These are phyloP conservation scores for Vanessa atalanta DNA, from an alignment of 1,140 invertebrate species.

Conservation along the genomic window DNA sequence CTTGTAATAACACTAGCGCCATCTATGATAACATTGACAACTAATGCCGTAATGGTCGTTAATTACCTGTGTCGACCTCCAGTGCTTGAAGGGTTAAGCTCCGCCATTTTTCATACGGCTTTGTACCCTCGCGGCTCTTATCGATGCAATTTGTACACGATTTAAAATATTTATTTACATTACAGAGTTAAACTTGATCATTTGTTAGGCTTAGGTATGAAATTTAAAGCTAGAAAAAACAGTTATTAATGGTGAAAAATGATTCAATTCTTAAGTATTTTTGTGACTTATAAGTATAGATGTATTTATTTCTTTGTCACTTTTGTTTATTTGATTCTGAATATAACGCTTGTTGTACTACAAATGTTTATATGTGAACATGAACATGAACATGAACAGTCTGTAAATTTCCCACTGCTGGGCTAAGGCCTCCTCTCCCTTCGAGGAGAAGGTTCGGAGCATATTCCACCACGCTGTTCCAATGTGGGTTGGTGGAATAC, in stretches of 20 bases:
- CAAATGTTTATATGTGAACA: too few relatives aligned
- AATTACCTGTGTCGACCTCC: conserved; percentile 51
- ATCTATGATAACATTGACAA: conserved; percentile 27
- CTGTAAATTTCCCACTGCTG: too few relatives aligned
- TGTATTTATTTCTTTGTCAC: not conserved
- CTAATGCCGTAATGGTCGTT: conserved; percentile 51
- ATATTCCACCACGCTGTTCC: too few relatives aligned
- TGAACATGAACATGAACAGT: too few relatives aligned
- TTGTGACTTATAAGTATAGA: not conserved
- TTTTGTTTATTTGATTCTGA: not conserved
- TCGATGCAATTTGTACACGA: conserved; percentile 57
- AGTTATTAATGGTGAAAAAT: not conserved
- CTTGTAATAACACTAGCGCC: not conserved
- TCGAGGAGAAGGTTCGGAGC: too few relatives aligned
- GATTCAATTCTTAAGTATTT: not conserved
- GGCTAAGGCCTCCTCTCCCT: too few relatives aligned
- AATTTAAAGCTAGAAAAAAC: conserved; percentile 15
- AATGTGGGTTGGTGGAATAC: too few relatives aligned
- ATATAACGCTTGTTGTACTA: too few relatives aligned
- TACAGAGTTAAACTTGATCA: conserved; percentile 42
- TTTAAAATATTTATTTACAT: conserved; percentile 55
- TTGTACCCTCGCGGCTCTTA: conserved; percentile 51
- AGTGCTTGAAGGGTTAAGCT: conserved; percentile 60
- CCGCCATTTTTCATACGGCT: conserved; percentile 61
- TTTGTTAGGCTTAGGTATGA: conserved; percentile 43